Percentiles rank a stretch among this genome's conserved stretches.
Conservation (phyloP, 1,140 invertebrate species). For the Magallana angulata region DNA sequence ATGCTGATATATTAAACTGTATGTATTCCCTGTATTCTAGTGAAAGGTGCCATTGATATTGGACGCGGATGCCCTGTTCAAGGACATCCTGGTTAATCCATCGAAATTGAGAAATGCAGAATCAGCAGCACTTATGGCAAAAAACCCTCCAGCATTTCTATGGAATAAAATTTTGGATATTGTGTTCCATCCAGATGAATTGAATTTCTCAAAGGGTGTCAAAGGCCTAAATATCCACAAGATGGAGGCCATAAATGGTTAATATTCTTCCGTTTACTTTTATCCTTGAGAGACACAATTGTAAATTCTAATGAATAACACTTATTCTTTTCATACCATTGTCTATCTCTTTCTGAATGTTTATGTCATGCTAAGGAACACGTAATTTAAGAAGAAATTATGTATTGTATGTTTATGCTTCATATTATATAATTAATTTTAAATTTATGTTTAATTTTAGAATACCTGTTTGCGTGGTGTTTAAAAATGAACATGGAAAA, state of each 20-base stretch:
- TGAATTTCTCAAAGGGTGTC: neutral
- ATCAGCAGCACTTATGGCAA: neutral
- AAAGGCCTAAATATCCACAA: neutral
- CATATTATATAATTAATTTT: neutral
- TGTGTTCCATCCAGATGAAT: neutral
- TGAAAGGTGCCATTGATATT: neutral
- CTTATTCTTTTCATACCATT: neutral
- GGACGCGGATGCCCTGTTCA: neutral
- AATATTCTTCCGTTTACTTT: neutral
- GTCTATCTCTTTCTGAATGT: neutral
- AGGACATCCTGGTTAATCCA: slow-evolving; percentile 5
- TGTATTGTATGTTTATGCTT: neutral
- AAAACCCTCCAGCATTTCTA: neutral
- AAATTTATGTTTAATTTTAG: neutral
- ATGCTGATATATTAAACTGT: too few relatives aligned
- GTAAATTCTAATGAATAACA: neutral
- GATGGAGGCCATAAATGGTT: slow-evolving; percentile 6
- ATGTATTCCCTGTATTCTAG: neutral
- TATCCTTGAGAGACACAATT: neutral
- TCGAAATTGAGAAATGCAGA: neutral
- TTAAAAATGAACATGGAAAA: neutral
- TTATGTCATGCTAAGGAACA: neutral
- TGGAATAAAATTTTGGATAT: slow-evolving; percentile 1
- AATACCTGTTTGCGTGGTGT: neutral
- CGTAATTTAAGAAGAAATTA: too few relatives aligned